Conservation (phyloP, 2,888 invertebrate genomes). For the Aspidiotus destructor region DNA sequence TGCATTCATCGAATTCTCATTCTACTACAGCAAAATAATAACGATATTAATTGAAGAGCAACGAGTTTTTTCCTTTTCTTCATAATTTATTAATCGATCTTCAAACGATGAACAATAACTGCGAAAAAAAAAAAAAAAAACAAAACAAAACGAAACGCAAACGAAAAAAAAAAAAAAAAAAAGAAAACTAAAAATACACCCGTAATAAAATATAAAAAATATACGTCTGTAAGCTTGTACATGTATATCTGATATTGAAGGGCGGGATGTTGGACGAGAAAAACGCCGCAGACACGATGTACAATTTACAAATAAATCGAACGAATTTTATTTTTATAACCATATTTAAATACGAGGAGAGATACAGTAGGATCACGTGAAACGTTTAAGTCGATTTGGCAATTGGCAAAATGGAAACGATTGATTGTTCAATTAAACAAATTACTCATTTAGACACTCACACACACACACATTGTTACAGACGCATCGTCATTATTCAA, state of each 20-base stretch:
- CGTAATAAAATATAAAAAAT: neutral
- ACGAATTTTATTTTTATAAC: neutral
- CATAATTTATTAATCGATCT: too few species aligned
- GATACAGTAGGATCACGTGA: neutral
- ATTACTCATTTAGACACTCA: neutral
- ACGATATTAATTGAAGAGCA: too few species aligned
- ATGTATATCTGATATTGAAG: neutral
- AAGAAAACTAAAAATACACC: neutral
- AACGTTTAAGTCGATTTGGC: neutral
- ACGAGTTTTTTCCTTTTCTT: too few species aligned
- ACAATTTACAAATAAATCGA: neutral
- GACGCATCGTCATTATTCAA: conserved; percentile 12
- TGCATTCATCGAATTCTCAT: too few species aligned
- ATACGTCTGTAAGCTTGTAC: neutral
- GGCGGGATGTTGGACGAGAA: neutral
- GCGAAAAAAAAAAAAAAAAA: too few species aligned
- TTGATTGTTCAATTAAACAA: neutral
- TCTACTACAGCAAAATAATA: too few species aligned
- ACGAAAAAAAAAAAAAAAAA: neutral
- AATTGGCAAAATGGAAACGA: neutral
- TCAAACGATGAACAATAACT: too few species aligned
- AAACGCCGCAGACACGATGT: neutral
- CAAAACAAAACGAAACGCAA: too few species aligned
- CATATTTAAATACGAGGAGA: neutral
- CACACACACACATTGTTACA: neutral